A percentile compares a stretch with the other conserved stretches of the same genome.
Conservation (phyloP, 2,797 vertebrate species). For the Eleutherodactylus coqui region DNA sequence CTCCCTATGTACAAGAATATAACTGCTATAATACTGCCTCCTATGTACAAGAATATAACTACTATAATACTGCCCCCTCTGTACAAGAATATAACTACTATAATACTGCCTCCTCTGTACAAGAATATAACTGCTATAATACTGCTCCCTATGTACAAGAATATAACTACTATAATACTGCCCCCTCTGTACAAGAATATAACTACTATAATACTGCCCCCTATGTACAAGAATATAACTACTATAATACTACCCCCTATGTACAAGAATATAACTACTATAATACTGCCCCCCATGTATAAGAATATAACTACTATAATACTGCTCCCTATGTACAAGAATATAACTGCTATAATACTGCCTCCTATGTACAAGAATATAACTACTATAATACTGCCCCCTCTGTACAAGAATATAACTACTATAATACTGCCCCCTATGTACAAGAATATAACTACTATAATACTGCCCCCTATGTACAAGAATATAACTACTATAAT, state of each 20-base stretch:
- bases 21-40: no score
- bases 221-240: background rate
- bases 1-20: no score
- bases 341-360: no score
- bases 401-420: no score
- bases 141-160: background rate
- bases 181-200: background rate
- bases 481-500: slow-evolving; percentile 13
- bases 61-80: background rate
- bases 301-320: no score
- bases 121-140: slow-evolving; percentile 16
- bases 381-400: no score
- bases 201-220: slow-evolving; percentile 4
- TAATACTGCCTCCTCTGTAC: background rate
- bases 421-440: no score
- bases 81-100: slow-evolving; percentile 8
- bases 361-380: no score
- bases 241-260: slow-evolving; percentile 18
- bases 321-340: no score
- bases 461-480: slow-evolving; percentile 4
- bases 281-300: no score
- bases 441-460: slow-evolving; percentile 13
- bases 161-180: no score
- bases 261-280: no score
- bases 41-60: slow-evolving; percentile 1